phyloP scores from a whole-genome alignment of 2,888 invertebrate species.

The Lamellibrachia satsuma region DNA sequence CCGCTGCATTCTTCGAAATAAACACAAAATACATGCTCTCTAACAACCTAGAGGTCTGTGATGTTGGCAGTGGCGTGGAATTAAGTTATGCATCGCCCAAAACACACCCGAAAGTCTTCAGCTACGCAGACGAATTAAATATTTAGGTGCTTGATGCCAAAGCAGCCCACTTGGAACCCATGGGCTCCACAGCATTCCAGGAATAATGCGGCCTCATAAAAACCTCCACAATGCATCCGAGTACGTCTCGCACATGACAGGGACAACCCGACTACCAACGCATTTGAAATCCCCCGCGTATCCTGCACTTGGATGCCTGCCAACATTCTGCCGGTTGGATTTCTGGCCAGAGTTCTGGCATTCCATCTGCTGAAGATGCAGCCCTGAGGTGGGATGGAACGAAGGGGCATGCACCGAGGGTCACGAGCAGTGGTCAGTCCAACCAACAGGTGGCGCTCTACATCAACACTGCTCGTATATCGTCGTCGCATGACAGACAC shows the following conservation, averaged over 20 bases:
- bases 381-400: neutral
- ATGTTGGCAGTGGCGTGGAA: neutral
- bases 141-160: neutral
- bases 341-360: neutral
- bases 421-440: neutral
- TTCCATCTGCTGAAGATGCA: neutral
- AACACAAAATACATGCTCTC: neutral
- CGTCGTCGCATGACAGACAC: neutral
- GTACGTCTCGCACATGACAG: neutral
- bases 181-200: neutral
- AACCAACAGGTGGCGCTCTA: neutral
- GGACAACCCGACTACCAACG: neutral
- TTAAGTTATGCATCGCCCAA: constrained; percentile 9
- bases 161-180: neutral
- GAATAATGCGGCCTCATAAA: neutral
- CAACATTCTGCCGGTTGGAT: constrained; percentile 4
- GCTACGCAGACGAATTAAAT: neutral
- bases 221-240: neutral
- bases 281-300: constrained; percentile 2
- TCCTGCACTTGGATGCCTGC: neutral
- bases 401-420: neutral
- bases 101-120: neutral
- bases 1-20: neutral
- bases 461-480: neutral
- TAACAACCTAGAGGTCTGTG: neutral